Evolutionary conservation across 2,888 invertebrate genomes (phyloP).

Genomic region (Acanthosepion pharaonis): DNA sequence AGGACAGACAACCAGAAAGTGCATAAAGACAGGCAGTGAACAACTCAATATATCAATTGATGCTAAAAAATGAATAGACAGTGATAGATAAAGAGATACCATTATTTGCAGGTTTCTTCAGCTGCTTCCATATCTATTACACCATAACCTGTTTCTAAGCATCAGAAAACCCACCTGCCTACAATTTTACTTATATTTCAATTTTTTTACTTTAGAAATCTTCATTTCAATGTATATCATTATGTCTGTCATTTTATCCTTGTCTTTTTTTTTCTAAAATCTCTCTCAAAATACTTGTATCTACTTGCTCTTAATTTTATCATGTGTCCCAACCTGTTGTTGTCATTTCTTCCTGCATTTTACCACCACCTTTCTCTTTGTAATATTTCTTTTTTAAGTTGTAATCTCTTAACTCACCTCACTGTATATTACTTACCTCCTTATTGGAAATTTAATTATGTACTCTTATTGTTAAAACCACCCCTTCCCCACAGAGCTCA

Average conservation of each 20-base stretch:
- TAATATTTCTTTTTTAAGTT: too few relatives aligned
- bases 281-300: not conserved
- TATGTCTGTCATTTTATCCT: not conserved
- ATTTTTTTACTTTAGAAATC: not conserved
- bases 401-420: too few relatives aligned
- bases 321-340: not conserved
- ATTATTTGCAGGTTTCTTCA: not conserved
- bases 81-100: not conserved
- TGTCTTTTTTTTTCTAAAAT: not conserved
- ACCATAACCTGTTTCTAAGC: not conserved
- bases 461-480: too few relatives aligned
- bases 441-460: too few relatives aligned
- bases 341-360: too few relatives aligned
- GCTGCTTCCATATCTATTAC: not conserved
- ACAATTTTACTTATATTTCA: constrained; percentile 14
- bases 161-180: not conserved
- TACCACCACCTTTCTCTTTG: too few relatives aligned
- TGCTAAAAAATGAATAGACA: not conserved
- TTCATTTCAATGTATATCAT: not conserved
- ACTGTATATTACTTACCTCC: too few relatives aligned
- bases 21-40: not conserved
- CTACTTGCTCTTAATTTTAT: not conserved
- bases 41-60: not conserved
- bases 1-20: not conserved
- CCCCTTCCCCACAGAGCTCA: too few relatives aligned